These are phyloP conservation scores for Catocala sponsa DNA, from an alignment of 2,888 invertebrate genomes.

Conservation along the genomic window DNA sequence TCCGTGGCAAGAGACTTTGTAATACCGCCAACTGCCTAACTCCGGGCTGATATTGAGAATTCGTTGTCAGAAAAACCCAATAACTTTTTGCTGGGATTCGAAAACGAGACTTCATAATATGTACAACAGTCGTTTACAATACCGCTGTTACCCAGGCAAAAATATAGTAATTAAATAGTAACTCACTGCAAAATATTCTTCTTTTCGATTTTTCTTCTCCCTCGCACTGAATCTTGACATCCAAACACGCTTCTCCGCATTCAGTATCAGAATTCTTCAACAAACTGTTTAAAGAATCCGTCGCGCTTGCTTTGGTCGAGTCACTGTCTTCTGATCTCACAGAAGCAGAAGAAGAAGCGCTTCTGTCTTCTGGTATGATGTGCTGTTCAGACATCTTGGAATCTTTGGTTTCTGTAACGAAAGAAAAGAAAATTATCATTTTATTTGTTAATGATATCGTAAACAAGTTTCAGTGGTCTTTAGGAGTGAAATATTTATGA, in stretches of 20 bases:
- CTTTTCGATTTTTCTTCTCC: constrained; percentile 41
- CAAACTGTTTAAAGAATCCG: constrained; percentile 63
- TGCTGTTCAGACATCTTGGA: constrained; percentile 34
- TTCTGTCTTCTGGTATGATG: constrained; percentile 33
- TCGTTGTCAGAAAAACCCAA: too few species aligned
- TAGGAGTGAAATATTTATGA: too few species aligned
- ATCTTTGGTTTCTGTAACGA: constrained; percentile 37
- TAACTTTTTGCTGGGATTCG: too few species aligned
- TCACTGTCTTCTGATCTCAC: constrained; percentile 45
- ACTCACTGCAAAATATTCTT: constrained; percentile 65
- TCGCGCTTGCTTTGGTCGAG: constrained; percentile 46
- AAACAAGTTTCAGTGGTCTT: too few species aligned
- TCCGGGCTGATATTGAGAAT: too few species aligned
- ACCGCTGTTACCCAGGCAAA: too few species aligned
- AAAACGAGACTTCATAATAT: too few species aligned
- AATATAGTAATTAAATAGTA: neutral
- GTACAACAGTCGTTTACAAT: too few species aligned
- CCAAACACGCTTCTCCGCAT: constrained; percentile 47
- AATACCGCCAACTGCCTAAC: too few species aligned
- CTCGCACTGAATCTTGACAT: constrained; percentile 50
- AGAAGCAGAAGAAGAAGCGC: constrained; percentile 23
- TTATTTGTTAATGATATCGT: too few species aligned
- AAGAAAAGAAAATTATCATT: too few species aligned
- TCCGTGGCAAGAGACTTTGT: too few species aligned
- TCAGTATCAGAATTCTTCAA: constrained; percentile 49